These are phyloP conservation scores for Nephrocerus scutellatus DNA, from an alignment of 2,888 invertebrate species.

Conservation along the genomic window DNA sequence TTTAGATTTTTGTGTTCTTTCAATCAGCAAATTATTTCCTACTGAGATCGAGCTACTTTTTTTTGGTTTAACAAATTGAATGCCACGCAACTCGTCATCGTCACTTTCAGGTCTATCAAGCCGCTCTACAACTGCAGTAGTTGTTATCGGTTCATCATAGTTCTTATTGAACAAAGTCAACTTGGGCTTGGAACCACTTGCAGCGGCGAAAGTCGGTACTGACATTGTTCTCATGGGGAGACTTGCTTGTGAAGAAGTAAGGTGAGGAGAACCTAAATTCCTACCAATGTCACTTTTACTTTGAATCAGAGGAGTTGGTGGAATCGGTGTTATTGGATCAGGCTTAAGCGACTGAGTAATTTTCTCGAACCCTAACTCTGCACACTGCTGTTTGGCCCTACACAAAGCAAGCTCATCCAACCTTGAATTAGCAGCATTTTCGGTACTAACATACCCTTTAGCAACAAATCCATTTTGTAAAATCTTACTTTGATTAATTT, in stretches of 20 bases:
- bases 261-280: constrained; percentile 16
- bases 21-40: constrained; percentile 32
- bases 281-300: not conserved
- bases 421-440: no score
- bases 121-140: constrained; percentile 17
- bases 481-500: constrained; percentile 29
- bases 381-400: no score
- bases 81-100: constrained; percentile 34
- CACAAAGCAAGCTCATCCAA: no score
- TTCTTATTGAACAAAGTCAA: constrained; percentile 42
- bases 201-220: not conserved
- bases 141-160: constrained; percentile 21
- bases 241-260: constrained; percentile 18
- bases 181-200: constrained; percentile 29
- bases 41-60: constrained; percentile 26
- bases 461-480: no score
- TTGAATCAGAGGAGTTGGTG: constrained; percentile 13
- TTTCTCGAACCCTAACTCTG: no score
- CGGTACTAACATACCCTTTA: no score
- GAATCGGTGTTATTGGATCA: constrained; percentile 25
- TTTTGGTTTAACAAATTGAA: constrained; percentile 44
- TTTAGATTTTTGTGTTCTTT: constrained; percentile 41
- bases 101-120: constrained; percentile 8
- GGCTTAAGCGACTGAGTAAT: no score
- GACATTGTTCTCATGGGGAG: not conserved